Conservation (phyloP, 2,113 vertebrate species). For the Crotophaga sulcirostris region DNA sequence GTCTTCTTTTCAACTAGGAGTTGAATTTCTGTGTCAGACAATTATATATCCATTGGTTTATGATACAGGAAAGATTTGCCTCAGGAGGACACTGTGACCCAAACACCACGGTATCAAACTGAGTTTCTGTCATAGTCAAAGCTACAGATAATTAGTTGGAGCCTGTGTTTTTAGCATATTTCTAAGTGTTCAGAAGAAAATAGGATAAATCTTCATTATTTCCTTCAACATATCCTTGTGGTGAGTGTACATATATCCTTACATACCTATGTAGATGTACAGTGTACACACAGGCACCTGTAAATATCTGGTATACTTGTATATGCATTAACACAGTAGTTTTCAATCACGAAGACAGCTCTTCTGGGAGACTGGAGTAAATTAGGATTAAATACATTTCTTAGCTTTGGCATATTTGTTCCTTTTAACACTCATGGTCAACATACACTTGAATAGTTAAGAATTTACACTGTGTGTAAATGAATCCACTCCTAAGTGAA, state of each 20-base stretch:
- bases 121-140: neutral
- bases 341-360: neutral
- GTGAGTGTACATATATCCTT: neutral
- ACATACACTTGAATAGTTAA: neutral
- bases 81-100: neutral
- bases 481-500: slow-evolving; percentile 15
- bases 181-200: neutral
- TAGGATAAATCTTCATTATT: neutral
- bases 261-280: too few relatives aligned
- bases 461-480: neutral
- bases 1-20: neutral
- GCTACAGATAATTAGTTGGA: neutral
- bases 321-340: neutral
- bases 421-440: neutral
- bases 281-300: too few relatives aligned
- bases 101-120: neutral
- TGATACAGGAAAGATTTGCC: neutral
- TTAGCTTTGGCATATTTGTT: neutral
- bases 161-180: neutral
- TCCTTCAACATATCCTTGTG: neutral
- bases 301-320: neutral
- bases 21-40: neutral
- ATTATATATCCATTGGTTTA: neutral
- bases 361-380: neutral
- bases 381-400: neutral